phyloP scores from a whole-genome alignment of 2,113 vertebrate genomes.

The Melanostigma gelatinosum region DNA sequence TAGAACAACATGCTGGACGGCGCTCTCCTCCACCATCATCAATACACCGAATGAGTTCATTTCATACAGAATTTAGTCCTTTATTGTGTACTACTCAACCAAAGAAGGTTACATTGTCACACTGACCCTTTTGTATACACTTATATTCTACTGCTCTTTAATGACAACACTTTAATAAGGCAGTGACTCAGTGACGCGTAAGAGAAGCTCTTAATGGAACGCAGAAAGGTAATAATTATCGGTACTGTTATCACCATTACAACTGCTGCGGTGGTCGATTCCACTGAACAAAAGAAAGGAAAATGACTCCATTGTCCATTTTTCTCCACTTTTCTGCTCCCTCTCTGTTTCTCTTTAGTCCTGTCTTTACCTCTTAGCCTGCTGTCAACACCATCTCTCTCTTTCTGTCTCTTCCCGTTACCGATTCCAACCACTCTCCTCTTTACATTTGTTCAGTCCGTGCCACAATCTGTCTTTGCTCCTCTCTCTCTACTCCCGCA shows the following conservation, averaged over 20 bases:
- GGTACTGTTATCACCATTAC: constrained; percentile 4
- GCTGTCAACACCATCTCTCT: constrained; percentile 12
- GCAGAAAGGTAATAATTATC: constrained; percentile 29
- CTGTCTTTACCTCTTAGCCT: constrained; percentile 16
- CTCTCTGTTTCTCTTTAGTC: constrained; percentile 12
- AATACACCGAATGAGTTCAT: not conserved
- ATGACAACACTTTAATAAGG: constrained; percentile 34
- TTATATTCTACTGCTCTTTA: not conserved
- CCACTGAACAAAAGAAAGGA: constrained; percentile 18
- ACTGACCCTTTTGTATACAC: constrained; percentile 1
- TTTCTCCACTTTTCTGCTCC: constrained; percentile 35
- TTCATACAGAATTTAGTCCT: not conserved
- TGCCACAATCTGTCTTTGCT: constrained; percentile 1
- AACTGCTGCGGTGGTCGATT: constrained; percentile 14
- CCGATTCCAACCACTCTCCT: constrained; percentile 11
- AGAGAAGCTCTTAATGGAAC: constrained; percentile 33
- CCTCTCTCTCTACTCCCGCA: constrained; percentile 6
- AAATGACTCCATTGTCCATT: constrained; percentile 23
- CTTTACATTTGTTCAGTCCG: constrained; percentile 16
- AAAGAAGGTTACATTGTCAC: not conserved
- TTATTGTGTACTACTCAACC: not conserved
- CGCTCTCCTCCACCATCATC: not conserved
- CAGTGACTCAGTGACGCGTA: constrained; percentile 49
- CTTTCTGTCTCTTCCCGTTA: not conserved
- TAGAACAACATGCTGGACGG: not conserved